These are phyloP conservation scores for Anguilla anguilla DNA, from an alignment of 2,797 vertebrate genomes.

Conservation along the genomic window DNA sequence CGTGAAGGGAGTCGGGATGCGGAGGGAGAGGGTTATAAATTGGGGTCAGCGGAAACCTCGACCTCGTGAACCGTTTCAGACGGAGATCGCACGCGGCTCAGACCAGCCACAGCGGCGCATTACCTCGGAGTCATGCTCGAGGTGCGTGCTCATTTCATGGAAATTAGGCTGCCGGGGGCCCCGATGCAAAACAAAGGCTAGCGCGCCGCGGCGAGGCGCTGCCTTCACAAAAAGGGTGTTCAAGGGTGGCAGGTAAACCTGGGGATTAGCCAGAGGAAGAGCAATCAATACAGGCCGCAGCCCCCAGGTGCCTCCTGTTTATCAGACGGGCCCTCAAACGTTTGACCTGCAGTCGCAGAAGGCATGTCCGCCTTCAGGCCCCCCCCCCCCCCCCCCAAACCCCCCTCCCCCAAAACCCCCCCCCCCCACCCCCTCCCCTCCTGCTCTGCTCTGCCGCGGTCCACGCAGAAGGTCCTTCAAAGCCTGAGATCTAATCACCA, in stretches of 20 bases:
- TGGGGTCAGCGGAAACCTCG: background rate
- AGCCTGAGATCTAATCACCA: slow-evolving; percentile 65
- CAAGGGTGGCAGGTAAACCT: background rate
- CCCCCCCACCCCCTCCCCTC: slow-evolving; percentile 10
- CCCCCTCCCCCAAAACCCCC: slow-evolving; percentile 37
- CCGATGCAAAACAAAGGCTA: background rate
- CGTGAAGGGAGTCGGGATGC: background rate
- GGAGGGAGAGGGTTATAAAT: background rate
- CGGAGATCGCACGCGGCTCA: background rate
- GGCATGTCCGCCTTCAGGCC: slow-evolving; percentile 22
- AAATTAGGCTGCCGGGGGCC: background rate
- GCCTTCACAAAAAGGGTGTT: background rate
- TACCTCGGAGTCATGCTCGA: background rate
- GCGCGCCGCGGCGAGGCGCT: background rate
- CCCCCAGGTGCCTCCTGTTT: background rate
- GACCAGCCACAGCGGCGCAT: background rate
- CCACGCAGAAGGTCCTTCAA: slow-evolving; percentile 50
- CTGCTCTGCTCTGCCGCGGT: slow-evolving; percentile 31
- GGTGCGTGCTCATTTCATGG: background rate
- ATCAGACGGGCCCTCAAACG: background rate
- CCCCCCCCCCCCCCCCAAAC: slow-evolving; percentile 33
- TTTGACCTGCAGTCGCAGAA: slow-evolving; percentile 22
- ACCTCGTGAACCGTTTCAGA: too few relatives aligned
- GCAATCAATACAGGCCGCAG: slow-evolving; percentile 3
- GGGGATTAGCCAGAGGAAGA: slow-evolving; percentile 24